phyloP scores from a whole-genome alignment of 2,113 vertebrate genomes.

The Rutilus rutilus region DNA sequence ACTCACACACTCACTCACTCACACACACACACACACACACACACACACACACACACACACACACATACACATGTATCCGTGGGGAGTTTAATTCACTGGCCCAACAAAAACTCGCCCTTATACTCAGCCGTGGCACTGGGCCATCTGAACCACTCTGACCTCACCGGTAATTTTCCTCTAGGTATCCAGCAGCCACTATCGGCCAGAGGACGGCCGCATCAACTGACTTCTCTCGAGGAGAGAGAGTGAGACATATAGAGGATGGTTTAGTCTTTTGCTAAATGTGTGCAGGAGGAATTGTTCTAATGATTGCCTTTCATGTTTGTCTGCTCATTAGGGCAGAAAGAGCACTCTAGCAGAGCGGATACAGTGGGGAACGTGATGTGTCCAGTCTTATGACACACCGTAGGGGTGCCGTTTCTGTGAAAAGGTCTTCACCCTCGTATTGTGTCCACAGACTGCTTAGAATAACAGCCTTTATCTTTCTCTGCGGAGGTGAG shows the following conservation, averaged over 20 bases:
- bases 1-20: background rate
- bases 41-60: background rate
- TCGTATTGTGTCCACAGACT: constrained; percentile 73
- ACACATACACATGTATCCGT: background rate
- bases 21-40: background rate
- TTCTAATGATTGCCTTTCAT: constrained; percentile 75
- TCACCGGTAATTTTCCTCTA: constrained; percentile 73
- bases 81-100: constrained; percentile 54
- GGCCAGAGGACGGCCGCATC: background rate
- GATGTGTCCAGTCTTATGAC: constrained; percentile 78
- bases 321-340: constrained; percentile 72
- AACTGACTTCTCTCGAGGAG: background rate
- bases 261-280: background rate
- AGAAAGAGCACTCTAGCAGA: constrained; percentile 76
- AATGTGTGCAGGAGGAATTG: constrained; percentile 56
- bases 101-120: constrained; percentile 43
- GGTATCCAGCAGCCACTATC: constrained; percentile 58
- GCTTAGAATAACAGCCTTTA: constrained; percentile 45
- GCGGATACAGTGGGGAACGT: constrained; percentile 66
- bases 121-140: constrained; percentile 49
- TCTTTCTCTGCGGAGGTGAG: constrained; percentile 11
- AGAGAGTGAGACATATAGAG: constrained; percentile 32
- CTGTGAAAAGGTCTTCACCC: constrained; percentile 73
- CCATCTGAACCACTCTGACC: constrained; percentile 60
- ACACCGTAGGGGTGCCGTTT: constrained; percentile 72